Percentiles rank a stretch among this genome's conserved stretches.
Conservation (phyloP, 2,888 invertebrate genomes). For the Melangyna quadrimaculata region DNA sequence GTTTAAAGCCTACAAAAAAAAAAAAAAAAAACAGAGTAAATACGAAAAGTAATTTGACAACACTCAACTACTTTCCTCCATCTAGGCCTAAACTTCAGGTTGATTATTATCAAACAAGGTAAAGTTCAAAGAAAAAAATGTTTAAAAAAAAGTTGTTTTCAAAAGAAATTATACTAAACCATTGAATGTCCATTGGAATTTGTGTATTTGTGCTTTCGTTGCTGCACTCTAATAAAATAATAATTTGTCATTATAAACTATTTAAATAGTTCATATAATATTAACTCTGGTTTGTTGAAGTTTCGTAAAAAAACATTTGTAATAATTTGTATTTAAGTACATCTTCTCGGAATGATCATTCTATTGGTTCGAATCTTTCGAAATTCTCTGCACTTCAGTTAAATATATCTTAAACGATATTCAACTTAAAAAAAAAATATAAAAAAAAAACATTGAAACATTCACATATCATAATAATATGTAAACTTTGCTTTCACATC, state of each 20-base stretch:
- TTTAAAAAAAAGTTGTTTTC: neutral
- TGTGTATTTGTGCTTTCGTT: neutral
- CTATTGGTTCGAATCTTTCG: too few relatives aligned
- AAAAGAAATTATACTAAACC: conserved; percentile 39
- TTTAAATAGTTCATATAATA: neutral
- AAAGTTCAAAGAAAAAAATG: conserved; percentile 5
- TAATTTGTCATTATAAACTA: neutral
- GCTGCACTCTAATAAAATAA: conserved; percentile 12
- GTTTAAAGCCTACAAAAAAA: too few relatives aligned
- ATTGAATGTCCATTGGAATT: conserved; percentile 23
- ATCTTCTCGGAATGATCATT: too few relatives aligned
- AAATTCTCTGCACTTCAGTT: too few relatives aligned
- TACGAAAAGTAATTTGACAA: neutral
- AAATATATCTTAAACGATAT: too few relatives aligned
- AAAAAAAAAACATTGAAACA: too few relatives aligned
- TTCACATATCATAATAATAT: too few relatives aligned
- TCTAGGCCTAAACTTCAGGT: neutral
- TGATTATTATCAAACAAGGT: conserved; percentile 15
- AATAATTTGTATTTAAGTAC: too few relatives aligned
- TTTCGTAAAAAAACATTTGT: neutral
- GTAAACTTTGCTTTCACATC: too few relatives aligned
- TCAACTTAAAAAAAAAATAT: too few relatives aligned
- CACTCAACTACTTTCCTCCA: conserved; percentile 8
- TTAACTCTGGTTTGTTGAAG: neutral
- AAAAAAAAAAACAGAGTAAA: neutral